Percentiles rank a stretch among this genome's conserved stretches.
These are phyloP conservation scores for Chelonoidis abingdonii DNA, from an alignment of 2,113 vertebrate species.

Conservation along the genomic window DNA sequence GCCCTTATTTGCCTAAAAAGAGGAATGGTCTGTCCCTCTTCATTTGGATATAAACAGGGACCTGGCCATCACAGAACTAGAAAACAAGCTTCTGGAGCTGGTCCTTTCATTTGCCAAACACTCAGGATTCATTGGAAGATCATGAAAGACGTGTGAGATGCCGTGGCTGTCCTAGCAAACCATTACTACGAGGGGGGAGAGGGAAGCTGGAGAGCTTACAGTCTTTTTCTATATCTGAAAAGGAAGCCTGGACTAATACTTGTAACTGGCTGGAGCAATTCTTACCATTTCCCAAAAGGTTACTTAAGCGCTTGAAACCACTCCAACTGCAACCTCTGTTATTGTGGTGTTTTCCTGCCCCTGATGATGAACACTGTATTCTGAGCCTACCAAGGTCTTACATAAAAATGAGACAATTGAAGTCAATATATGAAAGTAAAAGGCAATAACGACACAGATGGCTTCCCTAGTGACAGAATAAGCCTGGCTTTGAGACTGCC, in stretches of 20 bases:
- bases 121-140: not conserved
- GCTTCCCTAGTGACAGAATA: conserved; percentile 33
- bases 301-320: conserved; percentile 2
- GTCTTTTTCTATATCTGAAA: conserved; percentile 6
- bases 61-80: not conserved
- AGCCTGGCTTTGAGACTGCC: not conserved
- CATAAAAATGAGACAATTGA: not conserved
- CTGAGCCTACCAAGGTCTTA: conserved; percentile 14
- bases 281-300: conserved; percentile 33
- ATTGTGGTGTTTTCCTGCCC: not conserved
- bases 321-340: conserved; percentile 12
- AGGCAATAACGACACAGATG: conserved; percentile 36
- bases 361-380: not conserved
- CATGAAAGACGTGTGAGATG: conserved; percentile 43
- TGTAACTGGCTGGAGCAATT: not conserved
- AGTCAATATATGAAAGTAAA: conserved; percentile 35
- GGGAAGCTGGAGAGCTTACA: conserved; percentile 23
- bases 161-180: conserved; percentile 29
- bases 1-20: not conserved
- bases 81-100: conserved; percentile 48
- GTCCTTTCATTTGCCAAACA: conserved; percentile 33
- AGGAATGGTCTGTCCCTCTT: not conserved
- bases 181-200: not conserved
- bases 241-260: conserved; percentile 6
- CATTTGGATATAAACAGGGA: not conserved